Conservation (phyloP, 2,113 vertebrate species). For the Oryzias javanicus region DNA sequence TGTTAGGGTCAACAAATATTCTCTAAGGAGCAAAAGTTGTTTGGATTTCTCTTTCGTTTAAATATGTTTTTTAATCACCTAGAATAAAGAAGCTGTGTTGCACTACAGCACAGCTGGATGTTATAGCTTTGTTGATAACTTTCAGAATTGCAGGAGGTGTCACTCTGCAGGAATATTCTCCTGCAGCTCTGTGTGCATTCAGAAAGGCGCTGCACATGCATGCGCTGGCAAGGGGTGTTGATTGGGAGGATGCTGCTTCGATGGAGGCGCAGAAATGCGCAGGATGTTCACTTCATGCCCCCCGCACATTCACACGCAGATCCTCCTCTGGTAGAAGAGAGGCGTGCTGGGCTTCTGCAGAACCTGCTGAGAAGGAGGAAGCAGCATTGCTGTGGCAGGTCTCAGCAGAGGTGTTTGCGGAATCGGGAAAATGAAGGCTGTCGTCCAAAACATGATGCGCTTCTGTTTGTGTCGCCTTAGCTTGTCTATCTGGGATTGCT, state of each 20-base stretch:
- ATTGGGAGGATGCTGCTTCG: slow-evolving; percentile 70
- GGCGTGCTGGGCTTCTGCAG: slow-evolving; percentile 46
- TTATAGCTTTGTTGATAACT: slow-evolving; percentile 4
- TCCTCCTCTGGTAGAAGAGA: slow-evolving; percentile 51
- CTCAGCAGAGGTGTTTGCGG: slow-evolving; percentile 27
- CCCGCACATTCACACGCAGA: slow-evolving; percentile 4
- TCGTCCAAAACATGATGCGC: neutral
- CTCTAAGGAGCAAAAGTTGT: no score
- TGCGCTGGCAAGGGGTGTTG: slow-evolving; percentile 63
- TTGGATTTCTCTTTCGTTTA: no score
- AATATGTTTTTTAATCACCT: neutral
- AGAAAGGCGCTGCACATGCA: slow-evolving; percentile 5
- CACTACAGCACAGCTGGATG: neutral
- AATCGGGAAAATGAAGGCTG: slow-evolving; percentile 21
- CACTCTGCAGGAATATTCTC: slow-evolving; percentile 35
- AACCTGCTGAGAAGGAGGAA: slow-evolving; percentile 56
- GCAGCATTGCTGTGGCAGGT: slow-evolving; percentile 24
- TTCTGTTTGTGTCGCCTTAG: no score
- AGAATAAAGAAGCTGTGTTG: neutral
- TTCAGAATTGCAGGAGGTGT: slow-evolving; percentile 3
- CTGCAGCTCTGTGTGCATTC: slow-evolving; percentile 10
- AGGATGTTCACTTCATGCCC: slow-evolving; percentile 65
- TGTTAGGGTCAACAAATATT: no score
- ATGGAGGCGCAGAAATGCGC: slow-evolving; percentile 57
- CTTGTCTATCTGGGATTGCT: no score